Evolutionary conservation across 2,888 invertebrate genomes (phyloP).

Genomic region (Fragum whitleyi): DNA sequence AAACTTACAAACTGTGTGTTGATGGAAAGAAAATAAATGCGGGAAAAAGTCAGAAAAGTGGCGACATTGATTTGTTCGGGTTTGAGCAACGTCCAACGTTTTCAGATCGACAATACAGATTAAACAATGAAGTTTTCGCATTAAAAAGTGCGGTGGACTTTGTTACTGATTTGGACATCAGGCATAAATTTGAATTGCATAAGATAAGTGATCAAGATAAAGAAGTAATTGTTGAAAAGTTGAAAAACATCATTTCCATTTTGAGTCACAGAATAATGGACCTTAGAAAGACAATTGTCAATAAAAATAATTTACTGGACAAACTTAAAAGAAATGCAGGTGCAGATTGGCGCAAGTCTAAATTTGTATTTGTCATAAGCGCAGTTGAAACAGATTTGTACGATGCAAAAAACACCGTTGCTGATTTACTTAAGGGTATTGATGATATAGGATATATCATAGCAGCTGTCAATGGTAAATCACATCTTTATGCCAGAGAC

Average conservation of each 20-base stretch:
- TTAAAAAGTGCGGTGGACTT: too few relatives aligned
- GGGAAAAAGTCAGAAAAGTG: background rate
- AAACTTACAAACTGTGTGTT: too few relatives aligned
- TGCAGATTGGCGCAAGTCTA: constrained; percentile 29
- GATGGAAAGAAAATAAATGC: constrained; percentile 22
- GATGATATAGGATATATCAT: background rate
- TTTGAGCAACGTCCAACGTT: constrained; percentile 29
- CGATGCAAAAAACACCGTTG: background rate
- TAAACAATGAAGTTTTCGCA: too few relatives aligned
- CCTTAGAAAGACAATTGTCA: background rate
- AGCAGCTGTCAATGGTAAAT: background rate
- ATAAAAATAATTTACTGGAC: background rate
- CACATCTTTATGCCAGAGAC: background rate
- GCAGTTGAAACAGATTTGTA: constrained; percentile 14
- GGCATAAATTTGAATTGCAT: background rate
- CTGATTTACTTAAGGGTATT: background rate
- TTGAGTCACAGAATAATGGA: background rate
- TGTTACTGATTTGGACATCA: background rate
- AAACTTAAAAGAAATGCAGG: constrained; percentile 12
- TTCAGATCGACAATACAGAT: background rate
- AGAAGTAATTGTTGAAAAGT: background rate
- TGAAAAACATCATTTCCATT: too few relatives aligned
- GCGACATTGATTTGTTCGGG: constrained; percentile 26
- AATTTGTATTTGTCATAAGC: constrained; percentile 33
- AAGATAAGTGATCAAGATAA: background rate